These are phyloP conservation scores for Triplophysa rosa DNA, from an alignment of 2,113 vertebrate species.

Conservation along the genomic window DNA sequence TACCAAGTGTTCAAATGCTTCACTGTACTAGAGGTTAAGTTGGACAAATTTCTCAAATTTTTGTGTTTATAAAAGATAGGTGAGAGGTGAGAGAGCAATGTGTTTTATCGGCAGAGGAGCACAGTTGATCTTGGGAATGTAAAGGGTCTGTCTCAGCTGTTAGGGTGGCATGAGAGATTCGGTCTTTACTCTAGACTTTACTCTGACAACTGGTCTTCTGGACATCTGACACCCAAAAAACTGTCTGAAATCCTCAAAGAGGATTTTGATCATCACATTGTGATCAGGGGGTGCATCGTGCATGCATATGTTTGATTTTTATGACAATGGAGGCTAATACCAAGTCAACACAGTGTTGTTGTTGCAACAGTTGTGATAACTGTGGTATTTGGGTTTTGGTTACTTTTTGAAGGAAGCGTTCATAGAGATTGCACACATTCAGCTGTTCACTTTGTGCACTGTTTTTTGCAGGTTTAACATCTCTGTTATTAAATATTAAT, in stretches of 20 bases:
- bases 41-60: too few species aligned
- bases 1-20: too few species aligned
- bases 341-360: background rate
- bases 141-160: constrained; percentile 72
- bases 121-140: constrained; percentile 76
- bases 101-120: constrained; percentile 51
- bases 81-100: background rate
- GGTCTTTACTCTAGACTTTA: constrained; percentile 48
- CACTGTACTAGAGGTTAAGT: too few species aligned
- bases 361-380: too few species aligned
- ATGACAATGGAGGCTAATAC: background rate
- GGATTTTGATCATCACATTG: background rate
- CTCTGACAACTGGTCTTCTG: constrained; percentile 68
- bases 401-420: background rate
- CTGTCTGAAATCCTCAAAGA: background rate
- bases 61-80: too few species aligned
- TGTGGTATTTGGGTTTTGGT: background rate
- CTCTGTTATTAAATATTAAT: constrained; percentile 54
- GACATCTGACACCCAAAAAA: constrained; percentile 64
- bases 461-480: constrained; percentile 26
- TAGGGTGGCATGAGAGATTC: constrained; percentile 56
- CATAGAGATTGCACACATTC: background rate
- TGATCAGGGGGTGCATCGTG: background rate
- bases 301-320: background rate
- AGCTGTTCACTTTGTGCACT: background rate